Conservation (phyloP, 2,113 vertebrate genomes). For the Pseudorhombus dupliciocellatus region DNA sequence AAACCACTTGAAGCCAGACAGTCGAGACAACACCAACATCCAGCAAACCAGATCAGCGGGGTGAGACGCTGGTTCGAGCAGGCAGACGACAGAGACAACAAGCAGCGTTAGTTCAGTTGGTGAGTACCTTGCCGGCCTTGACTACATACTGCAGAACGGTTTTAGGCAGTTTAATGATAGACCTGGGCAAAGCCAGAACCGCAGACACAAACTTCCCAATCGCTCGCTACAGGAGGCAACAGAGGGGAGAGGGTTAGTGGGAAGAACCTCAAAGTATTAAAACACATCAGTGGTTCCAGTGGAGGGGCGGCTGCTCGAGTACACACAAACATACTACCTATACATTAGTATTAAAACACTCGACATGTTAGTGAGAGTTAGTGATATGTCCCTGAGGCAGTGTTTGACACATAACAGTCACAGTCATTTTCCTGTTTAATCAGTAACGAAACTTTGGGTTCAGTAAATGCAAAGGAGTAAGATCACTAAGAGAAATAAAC, state of each 20-base stretch:
- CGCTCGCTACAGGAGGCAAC: slow-evolving; percentile 93
- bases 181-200: slow-evolving; percentile 97
- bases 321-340: background rate
- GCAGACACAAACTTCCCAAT: slow-evolving; percentile 98
- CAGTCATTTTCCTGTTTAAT: no score
- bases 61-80: slow-evolving; percentile 24
- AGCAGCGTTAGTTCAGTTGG: slow-evolving; percentile 25
- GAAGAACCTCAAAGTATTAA: slow-evolving; percentile 23
- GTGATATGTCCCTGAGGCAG: background rate
- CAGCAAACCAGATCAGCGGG: slow-evolving; percentile 27
- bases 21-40: background rate
- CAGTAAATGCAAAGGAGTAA: background rate
- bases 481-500: background rate
- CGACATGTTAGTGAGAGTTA: background rate
- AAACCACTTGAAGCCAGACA: background rate
- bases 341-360: background rate
- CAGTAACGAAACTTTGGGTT: no score
- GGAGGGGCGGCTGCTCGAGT: no score
- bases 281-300: slow-evolving; percentile 1
- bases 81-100: slow-evolving; percentile 65
- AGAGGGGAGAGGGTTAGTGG: slow-evolving; percentile 88
- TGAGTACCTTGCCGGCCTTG: slow-evolving; percentile 97
- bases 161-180: slow-evolving; percentile 99
- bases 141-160: slow-evolving; percentile 98
- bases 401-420: no score